Evolutionary conservation across 2,888 invertebrate genomes (phyloP), one percentile per base, ranked within the genome.

Genomic region (Orthonychiurus folsomi): DNA sequence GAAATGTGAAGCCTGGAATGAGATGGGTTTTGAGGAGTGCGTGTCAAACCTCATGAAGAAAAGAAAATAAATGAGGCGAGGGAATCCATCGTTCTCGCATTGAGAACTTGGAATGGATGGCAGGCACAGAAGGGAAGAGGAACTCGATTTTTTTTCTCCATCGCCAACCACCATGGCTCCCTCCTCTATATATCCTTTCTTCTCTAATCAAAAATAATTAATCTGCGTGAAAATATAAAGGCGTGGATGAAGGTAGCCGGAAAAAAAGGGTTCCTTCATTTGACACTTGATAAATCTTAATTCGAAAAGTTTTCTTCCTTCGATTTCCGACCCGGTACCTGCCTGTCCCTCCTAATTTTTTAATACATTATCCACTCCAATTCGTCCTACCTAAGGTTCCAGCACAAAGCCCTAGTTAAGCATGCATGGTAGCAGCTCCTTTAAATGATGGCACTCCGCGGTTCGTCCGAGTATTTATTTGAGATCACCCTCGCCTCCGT

Each of bases 201-300:
- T 67, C 64, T 59, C 63, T 66, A 69, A 70, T 70, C 68, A 68
- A 66, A 66, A 67, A 63, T 70, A 69, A 70, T 70, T 68, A 68
- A 67, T 67, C 63, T 64, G 61, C 65, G 66, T 67, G 66, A 66
- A 66, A 68, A 63, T 50, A 48, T 37, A 24, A 55, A 57, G 27
- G 37, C 52, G 56, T 50, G 28, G 57, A 50, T 28, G 57, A 60
- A 58, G 15, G 37, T 5, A 48, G 50, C 56, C n/a, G 23, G 18
- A 37, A 25, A 37, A 60, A 50, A 59, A 50, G 55, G 50, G 47
- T 26, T 57, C 28, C 28, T 59, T 57, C 59, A 27, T 61, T 54
- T 64, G 66, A 67, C 66, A 67, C 64, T 67, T 67, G 66, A 67
- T 67, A 67, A 67, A 67, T 67, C 64, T 67, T 63, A 67, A 65